These are phyloP conservation scores for Oryctolagus cuniculus DNA, from an alignment of 2,113 vertebrate species.

Conservation along the genomic window DNA sequence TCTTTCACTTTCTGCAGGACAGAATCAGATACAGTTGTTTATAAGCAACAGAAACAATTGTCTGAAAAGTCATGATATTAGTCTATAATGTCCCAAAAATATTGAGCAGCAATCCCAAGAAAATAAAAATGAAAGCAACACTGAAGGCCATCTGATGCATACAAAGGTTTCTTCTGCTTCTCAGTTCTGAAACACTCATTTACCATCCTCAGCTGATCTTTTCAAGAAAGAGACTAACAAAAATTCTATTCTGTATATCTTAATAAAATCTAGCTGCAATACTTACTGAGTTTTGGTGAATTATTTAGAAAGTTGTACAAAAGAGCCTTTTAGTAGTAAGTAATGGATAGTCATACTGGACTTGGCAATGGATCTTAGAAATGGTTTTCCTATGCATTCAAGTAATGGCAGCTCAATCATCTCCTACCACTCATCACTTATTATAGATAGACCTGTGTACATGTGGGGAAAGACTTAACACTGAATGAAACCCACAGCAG, in stretches of 20 bases:
- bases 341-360: conserved; percentile 52
- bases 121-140: not conserved
- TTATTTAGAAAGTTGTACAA: conserved; percentile 70
- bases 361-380: conserved; percentile 47
- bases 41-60: not conserved
- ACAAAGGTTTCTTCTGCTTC: not conserved
- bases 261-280: conserved; percentile 42
- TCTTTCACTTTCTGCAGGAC: not conserved
- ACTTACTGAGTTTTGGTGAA: conserved; percentile 31
- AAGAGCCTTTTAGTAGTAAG: conserved; percentile 59
- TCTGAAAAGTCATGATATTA: conserved; percentile 11
- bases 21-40: not conserved
- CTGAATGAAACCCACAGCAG: conserved; percentile 2
- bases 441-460: not conserved
- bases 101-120: not conserved
- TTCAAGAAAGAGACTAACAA: conserved; percentile 26
- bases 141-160: not conserved
- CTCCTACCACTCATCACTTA: conserved; percentile 38
- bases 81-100: not conserved
- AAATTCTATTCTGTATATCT: conserved; percentile 20
- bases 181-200: conserved; percentile 28
- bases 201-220: not conserved
- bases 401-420: conserved; percentile 38
- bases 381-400: not conserved
- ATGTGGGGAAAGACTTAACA: conserved; percentile 35